Conservation (phyloP, 35 echinoderm and acorn worm genomes). For the Ptychodera flava region DNA sequence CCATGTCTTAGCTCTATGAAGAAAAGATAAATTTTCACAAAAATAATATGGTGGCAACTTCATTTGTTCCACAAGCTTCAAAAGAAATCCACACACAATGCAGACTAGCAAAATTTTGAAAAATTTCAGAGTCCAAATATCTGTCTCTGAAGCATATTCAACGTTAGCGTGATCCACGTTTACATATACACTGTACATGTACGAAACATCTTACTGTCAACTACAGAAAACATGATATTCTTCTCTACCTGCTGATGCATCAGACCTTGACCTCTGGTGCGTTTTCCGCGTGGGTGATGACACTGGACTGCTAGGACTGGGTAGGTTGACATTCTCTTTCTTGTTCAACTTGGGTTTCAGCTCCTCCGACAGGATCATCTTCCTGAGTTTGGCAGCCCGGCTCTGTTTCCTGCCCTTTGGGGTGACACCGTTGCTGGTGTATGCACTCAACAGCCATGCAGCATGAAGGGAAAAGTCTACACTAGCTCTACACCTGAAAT, state of each 20-base stretch:
- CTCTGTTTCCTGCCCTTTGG: conserved; percentile 61
- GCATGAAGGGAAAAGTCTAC: conserved; percentile 84
- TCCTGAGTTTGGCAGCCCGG: conserved; percentile 73
- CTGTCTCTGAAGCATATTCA: no score
- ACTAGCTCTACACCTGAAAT: conserved; percentile 76
- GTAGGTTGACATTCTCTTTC: conserved; percentile 15
- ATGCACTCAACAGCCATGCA: conserved; percentile 85
- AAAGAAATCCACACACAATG: no score
- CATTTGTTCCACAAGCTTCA: no score
- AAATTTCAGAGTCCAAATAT: no score
- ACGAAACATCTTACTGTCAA: no score
- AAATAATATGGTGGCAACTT: no score
- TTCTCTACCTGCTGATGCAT: conserved; percentile 84
- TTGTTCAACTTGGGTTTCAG: conserved; percentile 49
- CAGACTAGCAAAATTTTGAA: no score
- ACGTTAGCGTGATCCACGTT: no score
- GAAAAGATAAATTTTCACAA: no score
- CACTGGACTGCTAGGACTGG: conserved; percentile 26
- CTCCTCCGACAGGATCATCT: conserved; percentile 85
- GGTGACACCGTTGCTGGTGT: conserved; percentile 51
- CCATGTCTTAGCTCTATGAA: no score
- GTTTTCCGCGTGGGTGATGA: conserved; percentile 75
- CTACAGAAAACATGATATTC: no score
- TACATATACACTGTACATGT: no score
- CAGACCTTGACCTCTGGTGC: conserved; percentile 79